Evolutionary conservation across 37 sponge, comb jelly and placozoan genomes (phyloP), one percentile per base, ranked within the genome.

Genomic region (Halichondria panicea): DNA sequence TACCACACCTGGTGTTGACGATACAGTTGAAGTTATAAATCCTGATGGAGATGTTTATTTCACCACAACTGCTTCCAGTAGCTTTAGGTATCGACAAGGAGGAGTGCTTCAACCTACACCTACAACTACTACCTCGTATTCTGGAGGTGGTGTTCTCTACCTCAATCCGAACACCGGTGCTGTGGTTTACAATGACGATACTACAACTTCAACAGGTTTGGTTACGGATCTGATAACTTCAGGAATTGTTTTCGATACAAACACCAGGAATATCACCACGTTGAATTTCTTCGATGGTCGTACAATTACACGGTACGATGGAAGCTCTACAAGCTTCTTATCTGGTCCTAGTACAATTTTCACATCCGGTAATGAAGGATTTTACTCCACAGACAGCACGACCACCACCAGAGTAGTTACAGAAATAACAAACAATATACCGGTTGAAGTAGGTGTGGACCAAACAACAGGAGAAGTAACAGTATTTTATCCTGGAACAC

Each of bases 321-420:
- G 74, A 22, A 31, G 59, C 5, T 59, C 74, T 36, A 8, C 61
- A n/a, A 27, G 31, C 7, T 11, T 32, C 18, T n/a, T 74, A 4
- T 39, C 31, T 30, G 74, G 74, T 31, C 43, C 43, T 40, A 61
- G 74, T 30, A 35, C 74, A 25, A 1, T 74, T 3, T 74, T n/a
- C 61, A 24, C 4, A 2, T 13, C 32, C 8, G 31, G 31, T 28
- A 44, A n/a, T 27, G 21, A 34, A 11, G 22, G 11, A 28, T 60
- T 74, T 31, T 74, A 40, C 61, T 44, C 45, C 37, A 58, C 43
- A 22, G 44, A 59, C 43, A 40, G 18, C n/a, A n/a, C n/a, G n/a
- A n/a, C n/a, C n/a, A n/a, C n/a, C n/a, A n/a, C n/a, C n/a, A n/a
- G n/a, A n/a, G n/a, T n/a, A n/a, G n/a, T n/a, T n/a, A n/a, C n/a